Percentiles rank a stretch among this genome's conserved stretches.
These are phyloP conservation scores for Euzetes globulus DNA, from an alignment of 2,888 invertebrate species.

Conservation along the genomic window DNA sequence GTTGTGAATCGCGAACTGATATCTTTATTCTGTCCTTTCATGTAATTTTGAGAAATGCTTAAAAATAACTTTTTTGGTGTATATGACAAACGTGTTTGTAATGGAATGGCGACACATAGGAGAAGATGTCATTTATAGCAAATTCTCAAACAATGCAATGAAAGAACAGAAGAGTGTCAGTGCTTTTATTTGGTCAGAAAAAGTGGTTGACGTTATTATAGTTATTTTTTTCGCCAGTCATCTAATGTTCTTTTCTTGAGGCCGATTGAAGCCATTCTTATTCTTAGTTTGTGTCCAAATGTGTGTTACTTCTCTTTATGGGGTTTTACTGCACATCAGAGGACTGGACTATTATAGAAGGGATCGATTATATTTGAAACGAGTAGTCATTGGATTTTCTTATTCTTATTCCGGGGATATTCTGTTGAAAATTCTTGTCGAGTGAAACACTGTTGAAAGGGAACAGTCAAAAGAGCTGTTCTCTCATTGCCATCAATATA, in stretches of 20 bases:
- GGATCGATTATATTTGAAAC: not conserved
- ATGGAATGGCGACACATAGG: not conserved
- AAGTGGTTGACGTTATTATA: not conserved
- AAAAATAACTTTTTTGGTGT: not conserved
- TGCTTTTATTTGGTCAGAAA: not conserved
- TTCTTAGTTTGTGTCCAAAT: not conserved
- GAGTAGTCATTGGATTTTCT: not conserved
- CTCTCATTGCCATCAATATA: constrained; percentile 7
- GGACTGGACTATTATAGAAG: not conserved
- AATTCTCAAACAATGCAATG: not conserved
- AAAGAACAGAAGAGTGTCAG: not conserved
- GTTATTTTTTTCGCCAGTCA: too few relatives aligned
- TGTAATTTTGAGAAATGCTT: not conserved
- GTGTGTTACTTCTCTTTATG: not conserved
- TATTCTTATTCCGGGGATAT: too few relatives aligned
- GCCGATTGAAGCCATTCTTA: not conserved
- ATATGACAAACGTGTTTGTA: not conserved
- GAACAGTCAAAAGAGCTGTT: not conserved
- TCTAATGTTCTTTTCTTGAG: too few relatives aligned
- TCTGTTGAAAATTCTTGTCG: not conserved
- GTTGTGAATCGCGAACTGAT: too few relatives aligned
- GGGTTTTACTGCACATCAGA: not conserved
- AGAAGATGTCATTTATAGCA: not conserved
- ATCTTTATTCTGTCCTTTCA: not conserved
- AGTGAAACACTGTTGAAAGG: not conserved